These are phyloP conservation scores for Pseudochirops corinnae DNA, from an alignment of 2,797 vertebrate genomes.

Conservation along the genomic window DNA sequence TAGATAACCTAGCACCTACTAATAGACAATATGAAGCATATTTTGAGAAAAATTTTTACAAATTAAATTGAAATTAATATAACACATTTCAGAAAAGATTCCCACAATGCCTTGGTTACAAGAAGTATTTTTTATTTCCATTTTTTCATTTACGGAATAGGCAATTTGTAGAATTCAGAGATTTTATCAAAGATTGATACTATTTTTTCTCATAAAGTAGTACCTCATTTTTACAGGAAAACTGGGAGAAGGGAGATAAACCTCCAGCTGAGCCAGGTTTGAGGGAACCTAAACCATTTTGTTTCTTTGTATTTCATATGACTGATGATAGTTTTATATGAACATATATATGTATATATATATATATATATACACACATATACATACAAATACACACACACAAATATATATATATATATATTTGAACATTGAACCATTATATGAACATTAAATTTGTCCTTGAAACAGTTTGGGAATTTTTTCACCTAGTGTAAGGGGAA, in stretches of 20 bases:
- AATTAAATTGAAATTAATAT: conserved; percentile 11
- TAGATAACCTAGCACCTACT: not conserved
- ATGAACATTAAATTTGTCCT: not conserved
- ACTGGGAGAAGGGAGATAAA: not conserved
- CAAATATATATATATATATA: no score
- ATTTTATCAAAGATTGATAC: not conserved
- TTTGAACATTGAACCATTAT: not conserved
- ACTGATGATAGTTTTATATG: not conserved
- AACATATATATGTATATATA: no score
- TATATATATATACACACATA: no score
- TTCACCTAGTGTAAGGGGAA: not conserved
- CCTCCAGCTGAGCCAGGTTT: not conserved
- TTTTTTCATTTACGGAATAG: not conserved
- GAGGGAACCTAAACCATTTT: not conserved
- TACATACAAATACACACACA: no score
- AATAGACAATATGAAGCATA: not conserved
- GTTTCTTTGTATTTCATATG: not conserved
- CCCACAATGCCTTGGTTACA: not conserved
- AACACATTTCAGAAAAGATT: conserved; percentile 9
- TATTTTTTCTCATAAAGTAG: not conserved
- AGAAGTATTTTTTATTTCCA: not conserved
- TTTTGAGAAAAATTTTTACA: conserved; percentile 15
- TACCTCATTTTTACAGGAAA: not conserved
- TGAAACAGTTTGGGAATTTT: not conserved
- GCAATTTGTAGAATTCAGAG: not conserved